Conservation (phyloP, 2,113 vertebrate species). For the Cairina moschata region DNA sequence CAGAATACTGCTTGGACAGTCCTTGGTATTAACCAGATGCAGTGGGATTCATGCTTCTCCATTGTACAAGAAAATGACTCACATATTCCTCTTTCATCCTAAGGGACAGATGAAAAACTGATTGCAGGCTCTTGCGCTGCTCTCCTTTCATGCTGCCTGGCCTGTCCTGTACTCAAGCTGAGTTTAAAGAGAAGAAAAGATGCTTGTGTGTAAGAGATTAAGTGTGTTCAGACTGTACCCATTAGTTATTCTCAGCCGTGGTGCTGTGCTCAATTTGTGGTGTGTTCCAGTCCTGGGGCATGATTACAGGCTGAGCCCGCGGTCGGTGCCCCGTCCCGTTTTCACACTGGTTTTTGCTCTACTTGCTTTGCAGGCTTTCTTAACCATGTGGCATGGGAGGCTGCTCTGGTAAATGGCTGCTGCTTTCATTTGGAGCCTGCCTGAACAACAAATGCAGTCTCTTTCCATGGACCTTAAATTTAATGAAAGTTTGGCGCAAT, state of each 20-base stretch:
- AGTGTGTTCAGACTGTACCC: background rate
- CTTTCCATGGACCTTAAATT: background rate
- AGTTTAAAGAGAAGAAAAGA: conserved; percentile 13
- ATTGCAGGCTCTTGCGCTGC: background rate
- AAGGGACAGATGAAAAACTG: conserved; percentile 15
- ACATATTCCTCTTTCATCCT: conserved; percentile 29
- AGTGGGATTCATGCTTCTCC: background rate
- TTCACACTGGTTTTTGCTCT: background rate
- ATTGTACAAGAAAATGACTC: conserved; percentile 40
- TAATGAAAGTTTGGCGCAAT: background rate
- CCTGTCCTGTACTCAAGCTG: background rate
- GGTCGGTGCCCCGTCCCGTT: background rate
- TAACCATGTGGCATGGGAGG: background rate
- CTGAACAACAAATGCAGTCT: background rate
- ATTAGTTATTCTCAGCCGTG: background rate
- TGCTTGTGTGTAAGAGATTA: background rate
- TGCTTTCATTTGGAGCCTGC: background rate
- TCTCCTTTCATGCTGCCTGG: background rate
- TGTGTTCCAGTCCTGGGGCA: background rate
- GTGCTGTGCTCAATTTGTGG: background rate
- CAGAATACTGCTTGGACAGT: background rate
- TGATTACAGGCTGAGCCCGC: background rate
- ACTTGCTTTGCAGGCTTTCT: background rate
- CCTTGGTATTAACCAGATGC: conserved; percentile 14
- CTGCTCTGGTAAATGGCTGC: background rate